Conservation (phyloP, 2,113 vertebrate genomes). For the Crotalus tigris region DNA sequence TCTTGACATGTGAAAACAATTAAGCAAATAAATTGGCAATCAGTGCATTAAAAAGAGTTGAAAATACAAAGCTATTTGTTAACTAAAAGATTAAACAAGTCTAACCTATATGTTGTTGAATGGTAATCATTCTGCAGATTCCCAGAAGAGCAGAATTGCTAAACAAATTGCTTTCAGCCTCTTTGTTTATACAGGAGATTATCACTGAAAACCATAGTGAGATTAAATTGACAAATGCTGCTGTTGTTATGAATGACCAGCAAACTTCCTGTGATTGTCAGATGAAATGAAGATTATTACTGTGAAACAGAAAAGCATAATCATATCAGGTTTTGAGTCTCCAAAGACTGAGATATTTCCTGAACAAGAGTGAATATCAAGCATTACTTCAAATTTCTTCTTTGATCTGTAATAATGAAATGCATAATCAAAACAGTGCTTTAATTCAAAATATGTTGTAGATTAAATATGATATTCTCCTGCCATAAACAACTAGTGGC, state of each 20-base stretch:
- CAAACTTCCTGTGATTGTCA: constrained; percentile 13
- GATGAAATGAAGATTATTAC: constrained; percentile 28
- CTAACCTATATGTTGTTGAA: neutral
- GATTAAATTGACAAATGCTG: constrained; percentile 36
- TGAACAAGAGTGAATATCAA: neutral
- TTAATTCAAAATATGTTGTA: neutral
- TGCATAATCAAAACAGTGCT: neutral
- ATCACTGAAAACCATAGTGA: constrained; percentile 18
- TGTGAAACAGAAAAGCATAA: constrained; percentile 5
- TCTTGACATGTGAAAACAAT: neutral
- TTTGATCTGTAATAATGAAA: neutral
- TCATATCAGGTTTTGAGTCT: constrained; percentile 8
- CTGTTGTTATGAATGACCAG: constrained; percentile 30
- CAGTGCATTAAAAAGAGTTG: neutral
- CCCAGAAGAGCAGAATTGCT: constrained; percentile 1
- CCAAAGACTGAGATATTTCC: neutral
- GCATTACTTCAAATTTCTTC: neutral
- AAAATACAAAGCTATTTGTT: constrained; percentile 6
- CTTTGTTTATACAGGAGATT: constrained; percentile 27
- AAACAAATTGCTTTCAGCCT: constrained; percentile 15
- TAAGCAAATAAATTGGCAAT: neutral
- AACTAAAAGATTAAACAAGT: neutral
- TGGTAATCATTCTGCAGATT: constrained; percentile 2
- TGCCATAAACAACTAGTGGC: neutral
- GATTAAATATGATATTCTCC: neutral